Conservation (phyloP, 2,113 vertebrate species). For the Corvus cornix region DNA sequence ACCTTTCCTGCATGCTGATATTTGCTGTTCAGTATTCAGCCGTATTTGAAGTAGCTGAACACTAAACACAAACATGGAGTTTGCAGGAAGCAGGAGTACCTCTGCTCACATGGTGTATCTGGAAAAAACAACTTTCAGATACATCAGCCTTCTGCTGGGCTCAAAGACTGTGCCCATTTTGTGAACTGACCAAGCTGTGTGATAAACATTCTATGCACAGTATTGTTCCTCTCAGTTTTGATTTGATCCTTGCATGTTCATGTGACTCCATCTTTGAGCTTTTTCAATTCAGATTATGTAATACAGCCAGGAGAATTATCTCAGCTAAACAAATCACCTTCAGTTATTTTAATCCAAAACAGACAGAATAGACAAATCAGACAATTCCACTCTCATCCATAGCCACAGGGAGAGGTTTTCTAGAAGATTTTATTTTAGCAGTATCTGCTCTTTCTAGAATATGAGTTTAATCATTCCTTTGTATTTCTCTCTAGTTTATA, state of each 20-base stretch:
- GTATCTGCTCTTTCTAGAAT: neutral
- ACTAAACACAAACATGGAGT: neutral
- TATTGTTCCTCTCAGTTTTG: neutral
- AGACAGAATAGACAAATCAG: neutral
- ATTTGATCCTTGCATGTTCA: neutral
- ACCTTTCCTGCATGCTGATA: neutral
- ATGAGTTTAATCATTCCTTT: neutral
- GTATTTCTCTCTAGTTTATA: neutral
- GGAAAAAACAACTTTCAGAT: neutral
- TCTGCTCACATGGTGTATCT: neutral
- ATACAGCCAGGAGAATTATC: neutral
- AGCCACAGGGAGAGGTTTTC: neutral
- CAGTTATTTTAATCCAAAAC: neutral
- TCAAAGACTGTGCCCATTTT: neutral
- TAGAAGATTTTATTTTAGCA: neutral
- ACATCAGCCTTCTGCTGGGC: neutral
- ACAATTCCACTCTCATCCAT: neutral
- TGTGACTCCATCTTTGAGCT: neutral
- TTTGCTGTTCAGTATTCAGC: neutral
- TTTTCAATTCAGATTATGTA: neutral
- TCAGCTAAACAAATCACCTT: neutral
- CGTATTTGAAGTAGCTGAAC: neutral
- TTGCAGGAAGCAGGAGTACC: neutral
- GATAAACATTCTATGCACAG: neutral
- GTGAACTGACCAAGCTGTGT: neutral